Evolutionary conservation across 2,888 invertebrate genomes (phyloP), one percentile per base, ranked within the genome.

Genomic region (Phymatocera aterrima): DNA sequence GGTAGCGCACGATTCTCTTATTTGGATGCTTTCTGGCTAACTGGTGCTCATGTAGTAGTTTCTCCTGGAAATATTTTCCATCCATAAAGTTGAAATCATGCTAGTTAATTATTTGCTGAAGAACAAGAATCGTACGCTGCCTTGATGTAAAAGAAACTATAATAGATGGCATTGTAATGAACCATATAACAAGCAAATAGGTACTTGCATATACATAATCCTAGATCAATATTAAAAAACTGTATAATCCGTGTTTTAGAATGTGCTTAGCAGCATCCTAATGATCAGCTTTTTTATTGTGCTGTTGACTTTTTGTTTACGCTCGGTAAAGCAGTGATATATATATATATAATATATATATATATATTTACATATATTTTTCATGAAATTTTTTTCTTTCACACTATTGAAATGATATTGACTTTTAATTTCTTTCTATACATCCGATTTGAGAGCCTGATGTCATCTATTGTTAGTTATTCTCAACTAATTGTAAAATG

Each of bases 401-500:
- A 51, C 51, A 18, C 8, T 10, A 15, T 24, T 2, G 28, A 4
- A 46, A 68, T 37, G 5, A 46, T 48, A 2, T 34, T 31, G 37
- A 1, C 15, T 43, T 28, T 51, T 1, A 48, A 6, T 28, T 5
- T 24, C 34, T 43, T 15, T 46, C 21, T n/a, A 72, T 72, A 21
- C 18, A 72, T 10, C 15, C 28, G 4, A 51, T 12, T 51, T n/a
- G 18, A 31, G 18, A 21, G 34, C 72, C 18, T 21, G 18, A 54
- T 75, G 75, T 75, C 75, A 75, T 75, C 75, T 75, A 54, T 60
- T 57, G 10, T 57, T 75, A 75, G 75, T 37, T 18, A 40, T 37
- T 60, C 10, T 34, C 80, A 77, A 79, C 81, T 77, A 80, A 82
- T n/a, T 83, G 81, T 82, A 83, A 82, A 83, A 82, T 83, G 80